A percentile compares a stretch with the other conserved stretches of the same genome.
Evolutionary conservation across 2,888 invertebrate species (phyloP).

Genomic region (Malachius bipustulatus): DNA sequence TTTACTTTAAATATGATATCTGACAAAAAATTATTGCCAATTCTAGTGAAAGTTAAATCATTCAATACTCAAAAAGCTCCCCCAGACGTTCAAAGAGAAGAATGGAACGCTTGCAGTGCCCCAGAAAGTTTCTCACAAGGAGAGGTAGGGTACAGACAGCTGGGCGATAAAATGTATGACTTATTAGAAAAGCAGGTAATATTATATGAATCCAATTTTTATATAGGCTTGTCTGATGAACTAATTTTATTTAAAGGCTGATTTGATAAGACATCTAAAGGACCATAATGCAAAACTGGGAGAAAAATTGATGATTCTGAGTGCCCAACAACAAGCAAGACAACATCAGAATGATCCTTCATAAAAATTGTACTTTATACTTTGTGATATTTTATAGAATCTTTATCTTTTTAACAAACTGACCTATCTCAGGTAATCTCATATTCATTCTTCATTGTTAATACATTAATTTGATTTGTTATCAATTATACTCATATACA

Average conservation of each 20-base stretch:
- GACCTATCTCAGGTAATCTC: too few species aligned
- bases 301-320: constrained; percentile 50
- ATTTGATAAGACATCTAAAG: constrained; percentile 53
- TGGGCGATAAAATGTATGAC: constrained; percentile 43
- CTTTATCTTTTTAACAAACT: too few species aligned
- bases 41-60: constrained; percentile 44
- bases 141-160: constrained; percentile 40
- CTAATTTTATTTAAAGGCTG: constrained; percentile 38
- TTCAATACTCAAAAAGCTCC: constrained; percentile 47
- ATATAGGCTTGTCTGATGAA: constrained; percentile 6
- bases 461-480: too few species aligned
- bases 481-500: too few species aligned
- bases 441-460: too few species aligned
- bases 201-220: too few species aligned
- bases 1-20: neutral
- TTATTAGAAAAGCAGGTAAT: constrained; percentile 54
- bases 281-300: constrained; percentile 55
- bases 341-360: constrained; percentile 2
- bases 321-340: constrained; percentile 38
- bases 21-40: neutral
- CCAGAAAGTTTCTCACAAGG: constrained; percentile 39
- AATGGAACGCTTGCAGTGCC: constrained; percentile 42
- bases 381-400: too few species aligned
- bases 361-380: too few species aligned
- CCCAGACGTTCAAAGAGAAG: constrained; percentile 53